A percentile compares a stretch with the other conserved stretches of the same genome.
Evolutionary conservation across 2,113 vertebrate genomes (phyloP).

Genomic region (Macrotus californicus): DNA sequence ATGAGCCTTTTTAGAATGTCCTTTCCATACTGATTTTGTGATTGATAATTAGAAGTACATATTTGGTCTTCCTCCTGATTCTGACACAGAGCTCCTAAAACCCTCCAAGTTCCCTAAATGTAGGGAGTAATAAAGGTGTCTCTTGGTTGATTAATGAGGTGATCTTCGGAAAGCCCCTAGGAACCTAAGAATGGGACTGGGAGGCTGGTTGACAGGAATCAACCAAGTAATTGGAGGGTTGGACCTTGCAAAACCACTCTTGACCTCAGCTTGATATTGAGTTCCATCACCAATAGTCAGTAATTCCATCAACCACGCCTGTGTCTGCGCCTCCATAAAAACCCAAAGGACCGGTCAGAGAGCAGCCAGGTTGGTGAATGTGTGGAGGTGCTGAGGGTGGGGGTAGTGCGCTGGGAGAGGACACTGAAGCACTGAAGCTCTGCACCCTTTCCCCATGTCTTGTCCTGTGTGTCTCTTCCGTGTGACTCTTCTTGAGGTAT

Average conservation of each 20-base stretch:
- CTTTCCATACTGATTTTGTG: background rate
- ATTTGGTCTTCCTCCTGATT: background rate
- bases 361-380: background rate
- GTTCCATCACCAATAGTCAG: background rate
- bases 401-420: too few relatives aligned
- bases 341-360: background rate
- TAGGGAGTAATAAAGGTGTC: background rate
- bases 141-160: background rate
- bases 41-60: background rate
- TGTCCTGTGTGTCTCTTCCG: background rate
- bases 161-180: background rate
- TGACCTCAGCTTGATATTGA: background rate
- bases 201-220: background rate
- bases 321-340: background rate
- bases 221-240: background rate
- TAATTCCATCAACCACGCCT: background rate
- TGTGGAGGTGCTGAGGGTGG: background rate
- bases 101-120: background rate
- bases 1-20: background rate
- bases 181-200: background rate
- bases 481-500: background rate
- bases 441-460: background rate
- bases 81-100: background rate
- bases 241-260: background rate
- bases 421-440: background rate